Evolutionary conservation across 2,888 invertebrate species (phyloP).

Genomic region (Watsonalla cultraria): DNA sequence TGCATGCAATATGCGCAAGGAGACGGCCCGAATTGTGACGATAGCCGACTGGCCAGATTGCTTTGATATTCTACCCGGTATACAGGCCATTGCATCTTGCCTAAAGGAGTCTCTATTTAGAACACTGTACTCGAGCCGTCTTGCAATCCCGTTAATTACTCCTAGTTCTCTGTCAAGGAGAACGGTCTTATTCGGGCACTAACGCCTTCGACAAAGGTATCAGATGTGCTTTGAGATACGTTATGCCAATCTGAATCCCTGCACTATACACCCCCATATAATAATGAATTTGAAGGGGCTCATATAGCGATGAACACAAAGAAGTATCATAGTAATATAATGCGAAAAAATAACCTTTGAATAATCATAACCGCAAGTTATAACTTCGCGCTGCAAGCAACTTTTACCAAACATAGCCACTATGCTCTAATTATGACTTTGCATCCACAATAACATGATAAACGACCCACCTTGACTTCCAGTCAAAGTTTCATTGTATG

Average conservation of each 20-base stretch:
- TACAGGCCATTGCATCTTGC: conserved; percentile 57
- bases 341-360: no score
- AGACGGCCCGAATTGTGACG: conserved; percentile 66
- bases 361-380: no score
- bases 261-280: no score
- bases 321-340: no score
- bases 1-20: conserved; percentile 79
- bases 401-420: no score
- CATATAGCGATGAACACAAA: no score
- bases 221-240: conserved; percentile 1
- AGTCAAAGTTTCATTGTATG: conserved; percentile 6
- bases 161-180: conserved; percentile 25
- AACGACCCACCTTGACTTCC: background rate
- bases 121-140: conserved; percentile 33
- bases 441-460: no score
- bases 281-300: no score
- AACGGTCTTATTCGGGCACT: conserved; percentile 19
- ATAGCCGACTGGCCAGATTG: conserved; percentile 54
- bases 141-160: conserved; percentile 64
- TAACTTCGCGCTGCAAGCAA: no score
- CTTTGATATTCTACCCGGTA: conserved; percentile 67
- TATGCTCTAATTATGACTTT: no score
- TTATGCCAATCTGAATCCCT: background rate
- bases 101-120: conserved; percentile 45
- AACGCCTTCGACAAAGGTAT: conserved; percentile 2